Base-by-base conservation (phyloP, 2,113 vertebrate species). In the Hassar affinis region DNA sequence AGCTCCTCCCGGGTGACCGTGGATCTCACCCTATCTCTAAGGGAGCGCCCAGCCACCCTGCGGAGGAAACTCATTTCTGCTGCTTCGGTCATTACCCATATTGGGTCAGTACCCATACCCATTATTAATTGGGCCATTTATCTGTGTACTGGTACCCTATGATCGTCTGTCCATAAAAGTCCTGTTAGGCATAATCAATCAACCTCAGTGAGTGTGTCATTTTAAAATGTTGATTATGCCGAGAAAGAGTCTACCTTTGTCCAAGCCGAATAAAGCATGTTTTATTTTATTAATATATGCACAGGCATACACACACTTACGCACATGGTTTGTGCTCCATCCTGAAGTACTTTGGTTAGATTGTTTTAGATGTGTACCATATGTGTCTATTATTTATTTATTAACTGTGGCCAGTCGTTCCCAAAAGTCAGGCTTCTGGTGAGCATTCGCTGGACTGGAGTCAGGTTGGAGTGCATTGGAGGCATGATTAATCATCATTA, bases 211-310 rank as follows among this genome's bases (percentile, higher is more conserved):
- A 2, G 2, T 68, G n/a, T n/a, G n/a, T n/a, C n/a, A n/a, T 18
- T 68, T 59, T 85, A 72, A 51, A 1, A 54, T 66, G 77, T 33
- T 57, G 79, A 77, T 78, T 77, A 42, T 71, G 17, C 59, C 69
- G n/a, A 38, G 49, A 57, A 62, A 38, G 33, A 42, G 42, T 38
- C 10, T 12, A 61, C 42, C 30, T 59, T 57, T 27, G 54, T 81
- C 62, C 27, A 22, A 57, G 62, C 35, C 22, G 12, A 79, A 66
- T 35, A 61, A 81, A 10, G 49, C 76, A 30, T 66, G 59, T 38
- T 59, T 57, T 35, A 20, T 68, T 10, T 54, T 61, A 49, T 77
- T 4, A 47, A 62, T 49, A 25, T 61, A 22, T 10, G 22, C 62
- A 27, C 35, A 30, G 7, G 17, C 64, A 71, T 7, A 14, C 51